Base-by-base conservation (phyloP, 2,113 vertebrate genomes). In the Sceloporus tristichus region DNA sequence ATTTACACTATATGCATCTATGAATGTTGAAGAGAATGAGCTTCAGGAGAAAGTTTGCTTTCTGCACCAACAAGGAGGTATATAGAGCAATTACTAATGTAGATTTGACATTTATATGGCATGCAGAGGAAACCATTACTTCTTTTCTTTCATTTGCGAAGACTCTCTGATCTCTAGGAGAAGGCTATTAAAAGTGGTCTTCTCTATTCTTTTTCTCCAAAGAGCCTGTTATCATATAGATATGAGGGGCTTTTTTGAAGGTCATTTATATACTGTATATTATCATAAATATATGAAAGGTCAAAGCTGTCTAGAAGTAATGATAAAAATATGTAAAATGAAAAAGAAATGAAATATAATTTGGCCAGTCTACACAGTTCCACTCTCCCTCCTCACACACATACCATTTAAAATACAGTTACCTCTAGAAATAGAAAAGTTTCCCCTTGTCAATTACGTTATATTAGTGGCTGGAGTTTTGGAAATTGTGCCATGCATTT, bases 391-490 rank as follows among this genome's bases (percentile, higher is more conserved):
- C 70, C 88, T 85, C 89, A 84, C 70, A 83, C 74, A 56, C 80
- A 77, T 70, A 65, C 79, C 85, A 89, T 94, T 94, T 92, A 89
- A 91, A 94, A 88, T 89, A 91, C 9, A 79, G 91, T 93, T 93
- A 76, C 70, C n/a, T 94, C 95, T 93, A 91, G 91, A 97, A 97
- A 97, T 96, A 96, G 95, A 95, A 96, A 93, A 92, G 59, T 84
- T 88, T 90, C 92, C 89, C 91, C 93, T 95, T 94, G 96, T 48
- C 95, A 94, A 96, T 97, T 97, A 96, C 94, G 89, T 86, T 93
- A 91, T 92, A 96, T 96, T 96, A 95, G 90, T 94, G 94, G 94
- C 88, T 93, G 83, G 93, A 88, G 88, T 81, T 96, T 94, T 93
- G 85, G 84, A 93, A 95, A 77, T 91, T 87, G 87, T 91, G 90